A percentile compares a stretch with the other conserved stretches of the same genome.
Evolutionary conservation across 2,888 invertebrate species (phyloP).

Genomic region (Ecliptopera silaceata): DNA sequence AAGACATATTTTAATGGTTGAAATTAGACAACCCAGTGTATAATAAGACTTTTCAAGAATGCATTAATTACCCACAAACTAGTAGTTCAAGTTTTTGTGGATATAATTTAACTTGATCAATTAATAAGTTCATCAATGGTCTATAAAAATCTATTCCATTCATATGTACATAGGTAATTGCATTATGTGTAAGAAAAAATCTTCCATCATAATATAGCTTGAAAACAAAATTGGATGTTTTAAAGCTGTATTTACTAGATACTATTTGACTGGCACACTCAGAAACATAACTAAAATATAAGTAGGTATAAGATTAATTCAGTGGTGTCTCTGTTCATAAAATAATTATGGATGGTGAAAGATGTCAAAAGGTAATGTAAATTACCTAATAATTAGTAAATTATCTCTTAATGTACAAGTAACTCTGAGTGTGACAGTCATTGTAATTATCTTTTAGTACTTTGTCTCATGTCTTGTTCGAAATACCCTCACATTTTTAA

Average conservation of each 20-base stretch:
- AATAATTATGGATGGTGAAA: not conserved
- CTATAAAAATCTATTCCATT: constrained; percentile 3
- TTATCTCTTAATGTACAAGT: too few relatives aligned
- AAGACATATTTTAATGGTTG: constrained; percentile 2
- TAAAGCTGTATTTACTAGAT: constrained; percentile 1
- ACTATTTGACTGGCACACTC: too few relatives aligned
- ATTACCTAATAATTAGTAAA: too few relatives aligned
- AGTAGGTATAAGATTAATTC: too few relatives aligned
- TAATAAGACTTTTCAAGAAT: not conserved
- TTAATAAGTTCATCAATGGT: constrained; percentile 2
- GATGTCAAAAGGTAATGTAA: too few relatives aligned
- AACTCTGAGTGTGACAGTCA: too few relatives aligned
- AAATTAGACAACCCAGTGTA: constrained; percentile 2
- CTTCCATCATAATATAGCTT: constrained; percentile 34
- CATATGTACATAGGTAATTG: not conserved
- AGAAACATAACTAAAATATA: too few relatives aligned
- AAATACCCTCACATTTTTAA: constrained; percentile 24
- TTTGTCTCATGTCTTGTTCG: not conserved
- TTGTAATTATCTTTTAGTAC: not conserved
- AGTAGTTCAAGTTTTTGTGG: constrained; percentile 1
- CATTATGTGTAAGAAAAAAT: constrained; percentile 5
- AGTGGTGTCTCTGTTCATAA: too few relatives aligned
- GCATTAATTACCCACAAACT: not conserved
- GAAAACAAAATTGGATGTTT: constrained; percentile 37
- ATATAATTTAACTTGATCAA: not conserved